Evolutionary conservation across 2,888 invertebrate species (phyloP).

Genomic region (Drosophila picticornis): DNA sequence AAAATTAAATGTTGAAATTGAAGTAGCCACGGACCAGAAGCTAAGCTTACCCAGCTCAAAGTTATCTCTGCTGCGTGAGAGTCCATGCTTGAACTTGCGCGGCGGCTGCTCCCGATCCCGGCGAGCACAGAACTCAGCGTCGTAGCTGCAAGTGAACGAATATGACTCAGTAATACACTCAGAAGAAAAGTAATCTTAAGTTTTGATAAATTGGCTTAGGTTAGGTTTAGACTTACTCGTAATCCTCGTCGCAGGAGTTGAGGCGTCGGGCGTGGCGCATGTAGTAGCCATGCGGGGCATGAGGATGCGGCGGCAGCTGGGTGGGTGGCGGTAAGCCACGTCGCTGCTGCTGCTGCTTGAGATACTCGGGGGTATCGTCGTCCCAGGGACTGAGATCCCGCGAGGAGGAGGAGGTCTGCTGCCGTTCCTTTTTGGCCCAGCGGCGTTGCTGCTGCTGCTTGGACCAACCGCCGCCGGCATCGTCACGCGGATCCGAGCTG

Average conservation of each 20-base stretch:
- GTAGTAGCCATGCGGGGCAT: constrained; percentile 85
- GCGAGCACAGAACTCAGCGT: constrained; percentile 82
- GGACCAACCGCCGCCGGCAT: constrained; percentile 85
- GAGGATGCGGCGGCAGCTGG: constrained; percentile 45
- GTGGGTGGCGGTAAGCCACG: constrained; percentile 45
- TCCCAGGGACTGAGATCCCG: constrained; percentile 93
- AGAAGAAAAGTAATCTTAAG: too few relatives aligned
- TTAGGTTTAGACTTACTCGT: constrained; percentile 87
- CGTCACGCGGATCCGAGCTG: constrained; percentile 91
- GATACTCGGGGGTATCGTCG: constrained; percentile 88
- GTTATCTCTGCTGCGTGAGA: constrained; percentile 84
- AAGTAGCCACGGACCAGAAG: not conserved
- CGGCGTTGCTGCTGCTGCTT: constrained; percentile 83
- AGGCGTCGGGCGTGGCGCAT: constrained; percentile 86
- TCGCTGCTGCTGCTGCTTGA: constrained; percentile 85
- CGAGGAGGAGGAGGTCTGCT: constrained; percentile 90
- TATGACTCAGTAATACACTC: not conserved
- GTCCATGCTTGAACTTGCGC: constrained; percentile 82
- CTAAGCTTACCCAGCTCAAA: constrained; percentile 82
- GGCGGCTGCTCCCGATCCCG: constrained; percentile 76
- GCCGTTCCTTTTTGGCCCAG: constrained; percentile 86
- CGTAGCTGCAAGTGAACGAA: constrained; percentile 76
- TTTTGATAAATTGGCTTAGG: too few relatives aligned
- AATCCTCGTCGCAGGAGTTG: constrained; percentile 90
- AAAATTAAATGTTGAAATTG: not conserved